phyloP scores from a whole-genome alignment of 2,797 vertebrate species.

The Iguana delicatissima region DNA sequence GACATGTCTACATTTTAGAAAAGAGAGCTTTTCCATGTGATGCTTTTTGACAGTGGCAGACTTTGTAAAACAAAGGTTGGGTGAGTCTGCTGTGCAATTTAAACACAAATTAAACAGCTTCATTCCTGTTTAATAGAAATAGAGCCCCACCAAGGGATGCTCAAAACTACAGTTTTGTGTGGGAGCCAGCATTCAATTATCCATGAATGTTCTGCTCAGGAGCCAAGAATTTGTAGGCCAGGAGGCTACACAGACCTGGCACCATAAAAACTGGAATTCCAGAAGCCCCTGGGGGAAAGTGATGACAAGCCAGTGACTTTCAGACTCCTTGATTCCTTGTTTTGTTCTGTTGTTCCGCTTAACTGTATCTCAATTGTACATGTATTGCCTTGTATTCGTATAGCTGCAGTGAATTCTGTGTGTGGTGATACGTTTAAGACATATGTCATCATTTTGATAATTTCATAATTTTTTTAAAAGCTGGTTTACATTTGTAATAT shows the following conservation, averaged over 20 bases:
- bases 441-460: neutral
- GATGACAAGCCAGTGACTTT: neutral
- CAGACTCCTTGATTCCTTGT: neutral
- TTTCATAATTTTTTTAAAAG: neutral
- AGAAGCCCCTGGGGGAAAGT: neutral
- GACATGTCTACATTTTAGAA: neutral
- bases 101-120: neutral
- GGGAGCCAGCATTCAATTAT: neutral
- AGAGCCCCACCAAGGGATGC: neutral
- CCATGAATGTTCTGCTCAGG: neutral
- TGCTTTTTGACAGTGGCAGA: neutral
- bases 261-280: neutral
- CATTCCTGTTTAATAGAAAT: neutral
- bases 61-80: neutral
- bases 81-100: neutral
- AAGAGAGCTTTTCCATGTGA: neutral
- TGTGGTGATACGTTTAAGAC: neutral
- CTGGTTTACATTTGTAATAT: neutral
- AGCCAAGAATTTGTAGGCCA: neutral
- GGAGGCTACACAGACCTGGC: too few species aligned
- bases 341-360: neutral
- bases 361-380: neutral
- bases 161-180: neutral
- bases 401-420: neutral
- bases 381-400: neutral